phyloP scores from a whole-genome alignment of 1,140 invertebrate species.

The Chlorops oryzae region DNA sequence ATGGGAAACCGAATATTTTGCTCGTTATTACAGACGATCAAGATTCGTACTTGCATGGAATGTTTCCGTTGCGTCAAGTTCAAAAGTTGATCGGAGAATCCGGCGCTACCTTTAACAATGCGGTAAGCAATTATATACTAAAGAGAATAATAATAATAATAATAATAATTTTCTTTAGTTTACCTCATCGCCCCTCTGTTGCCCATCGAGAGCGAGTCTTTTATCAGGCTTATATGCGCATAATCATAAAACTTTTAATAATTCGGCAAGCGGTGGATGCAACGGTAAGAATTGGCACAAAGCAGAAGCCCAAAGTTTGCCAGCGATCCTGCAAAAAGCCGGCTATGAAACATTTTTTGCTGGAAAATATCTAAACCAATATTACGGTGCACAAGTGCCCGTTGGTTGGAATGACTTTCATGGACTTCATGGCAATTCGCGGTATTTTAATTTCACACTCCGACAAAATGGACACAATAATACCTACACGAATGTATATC shows the following conservation, averaged over 20 bases:
- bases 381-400: slow-evolving; percentile 64
- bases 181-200: slow-evolving; percentile 75
- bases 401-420: slow-evolving; percentile 77
- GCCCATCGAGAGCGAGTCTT: slow-evolving; percentile 81
- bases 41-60: slow-evolving; percentile 68
- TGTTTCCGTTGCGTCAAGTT: slow-evolving; percentile 63
- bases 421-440: slow-evolving; percentile 76
- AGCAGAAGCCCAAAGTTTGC: slow-evolving; percentile 63
- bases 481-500: slow-evolving; percentile 60
- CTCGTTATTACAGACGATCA: slow-evolving; percentile 82
- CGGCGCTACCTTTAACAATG: slow-evolving; percentile 66
- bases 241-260: slow-evolving; percentile 73
- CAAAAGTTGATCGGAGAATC: slow-evolving; percentile 55
- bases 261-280: slow-evolving; percentile 71
- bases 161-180: slow-evolving; percentile 53
- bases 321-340: slow-evolving; percentile 54
- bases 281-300: slow-evolving; percentile 62
- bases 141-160: slow-evolving; percentile 1
- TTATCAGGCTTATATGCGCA: slow-evolving; percentile 80
- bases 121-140: slow-evolving; percentile 53
- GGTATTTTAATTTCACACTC: slow-evolving; percentile 83
- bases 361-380: slow-evolving; percentile 83
- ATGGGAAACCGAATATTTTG: slow-evolving; percentile 65
- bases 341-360: slow-evolving; percentile 77
- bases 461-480: slow-evolving; percentile 69